Evolutionary conservation across 2,113 vertebrate genomes (phyloP).

Genomic region (Rhynchomys soricoides): DNA sequence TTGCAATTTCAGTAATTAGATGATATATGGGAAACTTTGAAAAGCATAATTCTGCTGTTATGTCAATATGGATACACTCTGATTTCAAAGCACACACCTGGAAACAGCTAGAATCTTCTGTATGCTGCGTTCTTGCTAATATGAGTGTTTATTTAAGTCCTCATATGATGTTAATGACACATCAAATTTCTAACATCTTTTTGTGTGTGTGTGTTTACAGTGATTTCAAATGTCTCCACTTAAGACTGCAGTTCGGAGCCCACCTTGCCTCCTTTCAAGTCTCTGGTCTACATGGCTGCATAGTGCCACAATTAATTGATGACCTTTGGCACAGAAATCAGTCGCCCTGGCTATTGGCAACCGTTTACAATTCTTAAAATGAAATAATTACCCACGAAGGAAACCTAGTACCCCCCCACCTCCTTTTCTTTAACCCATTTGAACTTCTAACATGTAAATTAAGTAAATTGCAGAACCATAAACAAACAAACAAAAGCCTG

Average conservation of each 20-base stretch:
- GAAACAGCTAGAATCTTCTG: conserved; percentile 63
- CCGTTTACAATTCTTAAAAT: conserved; percentile 17
- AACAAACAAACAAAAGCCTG: neutral
- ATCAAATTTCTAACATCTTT: conserved; percentile 61
- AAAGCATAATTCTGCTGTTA: conserved; percentile 29
- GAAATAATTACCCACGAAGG: neutral
- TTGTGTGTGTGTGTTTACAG: neutral
- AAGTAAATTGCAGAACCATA: neutral
- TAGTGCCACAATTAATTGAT: neutral
- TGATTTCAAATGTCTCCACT: neutral
- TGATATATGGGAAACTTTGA: conserved; percentile 5
- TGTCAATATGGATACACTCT: conserved; percentile 52
- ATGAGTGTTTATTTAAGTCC: conserved; percentile 49
- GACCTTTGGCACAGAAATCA: conserved; percentile 17
- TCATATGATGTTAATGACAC: neutral
- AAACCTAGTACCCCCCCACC: neutral
- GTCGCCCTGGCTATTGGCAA: neutral
- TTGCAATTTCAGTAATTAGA: conserved; percentile 56
- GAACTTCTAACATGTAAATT: conserved; percentile 7
- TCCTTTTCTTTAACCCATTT: neutral
- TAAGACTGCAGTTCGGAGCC: neutral
- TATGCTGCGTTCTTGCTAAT: neutral
- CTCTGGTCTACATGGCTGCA: neutral
- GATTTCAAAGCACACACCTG: conserved; percentile 71
- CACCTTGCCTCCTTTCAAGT: neutral